Conservation (phyloP, 30 jellyfish, hydroid and myxozoan genomes). For the Hydractinia echinata region DNA sequence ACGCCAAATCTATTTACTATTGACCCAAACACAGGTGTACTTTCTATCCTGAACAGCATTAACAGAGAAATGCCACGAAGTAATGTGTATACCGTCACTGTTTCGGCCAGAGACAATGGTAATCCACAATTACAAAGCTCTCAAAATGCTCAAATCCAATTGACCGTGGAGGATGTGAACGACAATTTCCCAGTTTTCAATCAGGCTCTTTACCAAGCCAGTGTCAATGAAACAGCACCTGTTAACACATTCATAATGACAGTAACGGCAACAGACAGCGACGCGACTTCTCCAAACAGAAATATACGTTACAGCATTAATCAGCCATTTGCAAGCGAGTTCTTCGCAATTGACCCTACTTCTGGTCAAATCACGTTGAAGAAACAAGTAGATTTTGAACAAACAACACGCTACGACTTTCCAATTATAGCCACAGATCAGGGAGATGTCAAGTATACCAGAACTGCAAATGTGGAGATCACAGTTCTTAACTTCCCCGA, state of each 20-base stretch:
- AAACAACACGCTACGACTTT: conserved; percentile 40
- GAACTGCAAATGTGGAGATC: conserved; percentile 53
- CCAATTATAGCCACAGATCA: conserved; percentile 74
- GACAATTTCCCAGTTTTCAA: conserved; percentile 76
- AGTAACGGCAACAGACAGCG: conserved; percentile 67
- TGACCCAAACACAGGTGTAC: conserved; percentile 31
- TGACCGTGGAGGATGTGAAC: conserved; percentile 58
- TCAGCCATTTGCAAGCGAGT: conserved; percentile 46
- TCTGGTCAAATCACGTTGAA: conserved; percentile 59
- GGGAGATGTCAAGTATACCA: conserved; percentile 57
- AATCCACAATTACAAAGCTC: not conserved
- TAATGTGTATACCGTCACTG: not conserved
- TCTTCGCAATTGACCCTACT: conserved; percentile 46
- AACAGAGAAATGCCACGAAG: not conserved
- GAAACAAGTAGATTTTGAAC: conserved; percentile 56
- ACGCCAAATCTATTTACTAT: conserved; percentile 18
- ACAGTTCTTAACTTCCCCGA: conserved; percentile 39
- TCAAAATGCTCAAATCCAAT: conserved; percentile 40
- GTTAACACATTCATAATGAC: conserved; percentile 38
- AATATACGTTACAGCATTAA: conserved; percentile 43
- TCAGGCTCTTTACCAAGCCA: conserved; percentile 44
- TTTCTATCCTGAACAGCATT: not conserved
- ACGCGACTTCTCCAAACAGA: conserved; percentile 55
- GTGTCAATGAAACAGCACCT: conserved; percentile 49
- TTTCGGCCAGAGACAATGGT: conserved; percentile 40